A percentile compares a stretch with the other conserved stretches of the same genome.
Evolutionary conservation across 2,797 vertebrate species (phyloP).

Genomic region (Sebastes diploproa): DNA sequence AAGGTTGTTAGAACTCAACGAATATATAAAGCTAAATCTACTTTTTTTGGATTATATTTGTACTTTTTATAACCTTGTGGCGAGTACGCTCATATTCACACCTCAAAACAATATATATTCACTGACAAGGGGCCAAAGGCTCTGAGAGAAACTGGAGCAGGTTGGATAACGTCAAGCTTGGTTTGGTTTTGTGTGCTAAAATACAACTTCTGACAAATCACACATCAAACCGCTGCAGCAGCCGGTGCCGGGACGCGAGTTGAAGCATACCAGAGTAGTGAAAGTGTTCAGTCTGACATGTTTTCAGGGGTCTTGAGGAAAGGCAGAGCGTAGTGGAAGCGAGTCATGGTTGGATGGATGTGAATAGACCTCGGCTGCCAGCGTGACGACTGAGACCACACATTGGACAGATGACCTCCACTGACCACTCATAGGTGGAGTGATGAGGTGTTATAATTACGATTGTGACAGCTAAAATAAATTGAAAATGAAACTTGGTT

Average conservation of each 20-base stretch:
- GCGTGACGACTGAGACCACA: conserved; percentile 68
- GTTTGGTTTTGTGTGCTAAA: conserved; percentile 44
- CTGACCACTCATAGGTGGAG: conserved; percentile 50
- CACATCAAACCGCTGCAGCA: conserved; percentile 40
- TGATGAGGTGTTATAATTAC: conserved; percentile 41
- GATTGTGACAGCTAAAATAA: conserved; percentile 34
- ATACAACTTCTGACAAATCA: conserved; percentile 61
- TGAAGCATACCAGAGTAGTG: conserved; percentile 67
- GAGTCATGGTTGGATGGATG: conserved; percentile 67
- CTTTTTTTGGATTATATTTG: not conserved
- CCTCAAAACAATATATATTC: not conserved
- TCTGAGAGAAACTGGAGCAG: conserved; percentile 1
- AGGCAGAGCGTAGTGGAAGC: conserved; percentile 68
- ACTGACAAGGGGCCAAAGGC: not conserved
- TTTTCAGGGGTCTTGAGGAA: conserved; percentile 68
- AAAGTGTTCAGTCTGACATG: conserved; percentile 68
- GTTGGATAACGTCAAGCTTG: conserved; percentile 25
- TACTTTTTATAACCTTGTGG: not conserved
- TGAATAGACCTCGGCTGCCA: conserved; percentile 65
- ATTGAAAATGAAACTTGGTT: conserved; percentile 1
- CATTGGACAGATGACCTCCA: conserved; percentile 60
- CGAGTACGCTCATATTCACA: not conserved
- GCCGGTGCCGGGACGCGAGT: conserved; percentile 39
- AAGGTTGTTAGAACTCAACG: not conserved
- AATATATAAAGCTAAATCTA: not conserved